Conservation (phyloP, 64 coral and sea anemone species). For the Stylophora pistillata region DNA sequence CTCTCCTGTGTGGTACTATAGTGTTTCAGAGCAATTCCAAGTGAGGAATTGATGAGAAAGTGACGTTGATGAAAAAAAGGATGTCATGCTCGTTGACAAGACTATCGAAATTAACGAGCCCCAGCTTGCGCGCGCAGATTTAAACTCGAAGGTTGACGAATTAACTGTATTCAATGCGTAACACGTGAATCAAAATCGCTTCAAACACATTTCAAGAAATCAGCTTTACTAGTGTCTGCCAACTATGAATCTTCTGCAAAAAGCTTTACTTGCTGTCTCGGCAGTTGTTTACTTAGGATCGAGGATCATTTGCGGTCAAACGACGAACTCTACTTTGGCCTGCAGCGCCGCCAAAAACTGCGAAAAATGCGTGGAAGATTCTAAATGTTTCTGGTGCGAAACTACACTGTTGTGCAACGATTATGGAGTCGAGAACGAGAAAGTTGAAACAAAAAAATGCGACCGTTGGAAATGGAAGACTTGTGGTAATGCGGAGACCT, state of each 20-base stretch:
- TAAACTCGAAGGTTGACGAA: slow-evolving; percentile 20
- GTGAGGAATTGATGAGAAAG: too few species aligned
- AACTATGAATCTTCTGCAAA: background rate
- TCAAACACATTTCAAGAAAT: background rate
- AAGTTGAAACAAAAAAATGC: background rate
- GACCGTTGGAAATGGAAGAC: slow-evolving; percentile 15
- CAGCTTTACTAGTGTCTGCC: background rate
- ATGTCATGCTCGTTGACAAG: too few species aligned
- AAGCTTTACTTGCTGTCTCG: background rate
- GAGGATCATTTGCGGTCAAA: background rate
- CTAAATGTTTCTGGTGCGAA: slow-evolving; percentile 44
- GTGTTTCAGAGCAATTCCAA: too few species aligned
- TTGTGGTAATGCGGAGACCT: background rate
- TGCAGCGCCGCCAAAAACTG: slow-evolving; percentile 18
- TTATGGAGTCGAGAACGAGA: background rate
- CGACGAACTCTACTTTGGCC: background rate
- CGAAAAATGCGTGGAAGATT: slow-evolving; percentile 22
- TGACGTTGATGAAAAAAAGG: too few species aligned
- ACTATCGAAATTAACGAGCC: background rate
- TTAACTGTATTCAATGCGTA: background rate
- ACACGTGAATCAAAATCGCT: background rate
- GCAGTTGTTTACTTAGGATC: background rate
- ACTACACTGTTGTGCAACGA: background rate
- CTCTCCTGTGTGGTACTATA: too few species aligned
- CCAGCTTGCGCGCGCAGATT: slow-evolving; percentile 26